Conservation (phyloP, 2,888 invertebrate species). For the Anagyrus pseudococci region DNA sequence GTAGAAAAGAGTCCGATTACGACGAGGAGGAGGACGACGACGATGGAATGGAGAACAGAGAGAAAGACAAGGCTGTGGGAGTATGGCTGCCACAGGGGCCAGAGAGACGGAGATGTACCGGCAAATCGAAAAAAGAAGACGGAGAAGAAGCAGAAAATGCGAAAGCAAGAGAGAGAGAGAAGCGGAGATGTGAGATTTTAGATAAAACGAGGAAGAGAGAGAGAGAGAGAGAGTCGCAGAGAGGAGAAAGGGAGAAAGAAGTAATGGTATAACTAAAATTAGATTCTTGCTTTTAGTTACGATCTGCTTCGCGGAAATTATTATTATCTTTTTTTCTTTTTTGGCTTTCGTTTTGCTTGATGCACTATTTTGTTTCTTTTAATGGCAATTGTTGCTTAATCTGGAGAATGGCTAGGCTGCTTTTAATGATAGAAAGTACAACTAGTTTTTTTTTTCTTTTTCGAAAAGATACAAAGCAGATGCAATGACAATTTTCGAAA, state of each 20-base stretch:
- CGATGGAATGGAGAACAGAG: not conserved
- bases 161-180: not conserved
- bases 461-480: too few relatives aligned
- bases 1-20: constrained; percentile 29
- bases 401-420: too few relatives aligned
- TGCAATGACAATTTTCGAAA: too few relatives aligned
- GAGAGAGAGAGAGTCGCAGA: not conserved
- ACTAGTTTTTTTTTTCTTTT: too few relatives aligned
- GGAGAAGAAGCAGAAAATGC: not conserved
- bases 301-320: too few relatives aligned
- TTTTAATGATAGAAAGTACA: too few relatives aligned
- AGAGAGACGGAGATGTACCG: not conserved
- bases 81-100: not conserved
- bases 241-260: not conserved
- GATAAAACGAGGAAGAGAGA: not conserved
- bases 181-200: not conserved
- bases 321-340: too few relatives aligned
- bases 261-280: constrained; percentile 6
- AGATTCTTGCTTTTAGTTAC: too few relatives aligned
- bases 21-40: not conserved
- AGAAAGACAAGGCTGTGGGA: not conserved
- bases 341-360: too few relatives aligned
- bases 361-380: too few relatives aligned
- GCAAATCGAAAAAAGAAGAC: not conserved
- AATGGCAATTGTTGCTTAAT: too few relatives aligned